Evolutionary conservation across 2,797 vertebrate species (phyloP), one percentile per base, ranked within the genome.

Genomic region (Pangasius krempfi): DNA sequence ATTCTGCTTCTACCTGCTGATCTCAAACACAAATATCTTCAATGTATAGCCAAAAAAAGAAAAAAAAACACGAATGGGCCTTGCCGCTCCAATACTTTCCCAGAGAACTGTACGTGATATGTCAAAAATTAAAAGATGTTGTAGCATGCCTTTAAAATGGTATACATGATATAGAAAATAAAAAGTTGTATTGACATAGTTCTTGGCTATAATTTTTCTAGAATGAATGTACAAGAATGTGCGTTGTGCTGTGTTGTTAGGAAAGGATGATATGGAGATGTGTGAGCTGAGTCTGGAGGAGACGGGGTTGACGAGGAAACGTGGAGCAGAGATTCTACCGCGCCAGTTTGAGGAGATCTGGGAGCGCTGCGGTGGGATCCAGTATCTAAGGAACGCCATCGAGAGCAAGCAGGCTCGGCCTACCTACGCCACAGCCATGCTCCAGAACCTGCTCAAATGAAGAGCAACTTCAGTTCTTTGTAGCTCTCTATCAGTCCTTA

Each of bases 221-320:
- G 37, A 62, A 79, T 40, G 30, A 20, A 33, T 60, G 6, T 50
- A 62, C 2, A 10, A 62, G 1, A 84, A n/a, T 37, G 12, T 60
- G 44, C 75, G 58, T 33, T 56, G 30, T 75, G 33, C 54, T 89
- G 47, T 84, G 73, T 85, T 58, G 56, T 62, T 60, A 99, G 99
- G 99, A 9, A 99, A 99, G 93, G 99, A 99, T 13, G 99, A 99
- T 84, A 99, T 99, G 97, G 99, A 99, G 94, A 99, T 99, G 99
- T 99, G 99, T 2, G 99, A 99, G 96, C 96, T 99, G 90, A 99
- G 97, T 89, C 97, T 99, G 73, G 98, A 99, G 92, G 99, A 99
- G 95, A 99, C 99, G 0, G 99, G 99, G 79, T 95, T 99, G 93
- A 99, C 99, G 72, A 95, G 98, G 76, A 99, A 99, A 94, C 96